These are phyloP conservation scores for Metellina segmentata DNA, from an alignment of 2,888 invertebrate species.

Conservation along the genomic window DNA sequence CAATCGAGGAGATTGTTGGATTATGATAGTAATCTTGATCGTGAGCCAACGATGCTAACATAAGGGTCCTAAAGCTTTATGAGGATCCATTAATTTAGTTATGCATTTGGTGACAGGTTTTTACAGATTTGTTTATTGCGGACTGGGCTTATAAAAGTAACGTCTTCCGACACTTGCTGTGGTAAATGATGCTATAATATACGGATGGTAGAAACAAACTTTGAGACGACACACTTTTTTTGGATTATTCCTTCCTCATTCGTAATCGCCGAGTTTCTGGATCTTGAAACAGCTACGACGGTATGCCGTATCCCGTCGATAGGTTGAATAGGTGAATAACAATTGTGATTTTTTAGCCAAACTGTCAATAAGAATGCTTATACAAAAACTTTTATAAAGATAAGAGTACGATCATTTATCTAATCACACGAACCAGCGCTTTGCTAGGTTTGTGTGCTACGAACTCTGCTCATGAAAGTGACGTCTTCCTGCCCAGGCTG, in stretches of 20 bases:
- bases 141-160: constrained; percentile 33
- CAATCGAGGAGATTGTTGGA: too few species aligned
- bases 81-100: too few species aligned
- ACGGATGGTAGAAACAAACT: constrained; percentile 38
- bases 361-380: too few species aligned
- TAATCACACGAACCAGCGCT: not conserved
- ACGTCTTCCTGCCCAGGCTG: constrained; percentile 3
- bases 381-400: too few species aligned
- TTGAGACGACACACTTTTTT: not conserved
- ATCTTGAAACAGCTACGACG: too few species aligned
- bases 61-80: too few species aligned
- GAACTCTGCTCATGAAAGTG: constrained; percentile 32
- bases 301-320: not conserved
- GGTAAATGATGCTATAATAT: constrained; percentile 48
- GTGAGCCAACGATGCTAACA: too few species aligned
- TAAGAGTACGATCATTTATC: too few species aligned
- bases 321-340: not conserved
- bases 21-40: too few species aligned
- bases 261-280: too few species aligned
- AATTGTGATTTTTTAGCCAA: too few species aligned
- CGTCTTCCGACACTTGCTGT: not conserved
- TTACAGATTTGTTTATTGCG: constrained; percentile 8
- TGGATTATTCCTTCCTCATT: not conserved
- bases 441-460: too few species aligned
- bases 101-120: not conserved